These are phyloP conservation scores for Silurus glanis DNA, from an alignment of 2,113 vertebrate species.

Conservation along the genomic window DNA sequence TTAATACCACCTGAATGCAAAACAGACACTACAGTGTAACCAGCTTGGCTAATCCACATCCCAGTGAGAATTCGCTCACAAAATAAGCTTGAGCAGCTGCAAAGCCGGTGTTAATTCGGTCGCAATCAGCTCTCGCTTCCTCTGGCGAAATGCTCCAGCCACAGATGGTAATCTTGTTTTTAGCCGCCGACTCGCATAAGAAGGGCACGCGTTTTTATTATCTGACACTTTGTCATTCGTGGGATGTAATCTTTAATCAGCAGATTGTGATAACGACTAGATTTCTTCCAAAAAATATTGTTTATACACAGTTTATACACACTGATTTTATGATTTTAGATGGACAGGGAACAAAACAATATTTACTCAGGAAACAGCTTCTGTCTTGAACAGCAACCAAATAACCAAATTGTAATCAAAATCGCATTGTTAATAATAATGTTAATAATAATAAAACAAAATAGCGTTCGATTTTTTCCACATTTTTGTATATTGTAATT, in stretches of 20 bases:
- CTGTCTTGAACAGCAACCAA: too few species aligned
- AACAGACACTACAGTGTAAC: not conserved
- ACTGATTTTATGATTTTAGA: not conserved
- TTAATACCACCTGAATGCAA: not conserved
- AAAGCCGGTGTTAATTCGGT: not conserved
- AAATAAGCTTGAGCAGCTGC: slow-evolving; percentile 15
- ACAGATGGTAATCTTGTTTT: slow-evolving; percentile 21
- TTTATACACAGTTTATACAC: too few species aligned
- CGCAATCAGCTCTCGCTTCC: slow-evolving; percentile 15
- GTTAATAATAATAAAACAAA: too few species aligned
- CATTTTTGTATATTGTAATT: too few species aligned
- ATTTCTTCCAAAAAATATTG: not conserved
- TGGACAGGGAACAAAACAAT: not conserved
- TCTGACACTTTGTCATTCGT: not conserved
- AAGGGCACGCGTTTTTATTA: not conserved
- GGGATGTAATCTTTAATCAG: slow-evolving; percentile 22
- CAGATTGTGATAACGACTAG: not conserved
- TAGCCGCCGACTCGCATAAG: not conserved
- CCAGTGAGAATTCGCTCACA: not conserved
- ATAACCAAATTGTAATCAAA: too few species aligned
- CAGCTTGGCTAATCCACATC: not conserved
- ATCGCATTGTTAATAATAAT: too few species aligned
- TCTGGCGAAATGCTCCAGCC: not conserved
- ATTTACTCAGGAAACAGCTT: not conserved
- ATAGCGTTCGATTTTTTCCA: too few species aligned